Conservation (phyloP, 2,113 vertebrate species). For the Ptychochromis oligacanthus region DNA sequence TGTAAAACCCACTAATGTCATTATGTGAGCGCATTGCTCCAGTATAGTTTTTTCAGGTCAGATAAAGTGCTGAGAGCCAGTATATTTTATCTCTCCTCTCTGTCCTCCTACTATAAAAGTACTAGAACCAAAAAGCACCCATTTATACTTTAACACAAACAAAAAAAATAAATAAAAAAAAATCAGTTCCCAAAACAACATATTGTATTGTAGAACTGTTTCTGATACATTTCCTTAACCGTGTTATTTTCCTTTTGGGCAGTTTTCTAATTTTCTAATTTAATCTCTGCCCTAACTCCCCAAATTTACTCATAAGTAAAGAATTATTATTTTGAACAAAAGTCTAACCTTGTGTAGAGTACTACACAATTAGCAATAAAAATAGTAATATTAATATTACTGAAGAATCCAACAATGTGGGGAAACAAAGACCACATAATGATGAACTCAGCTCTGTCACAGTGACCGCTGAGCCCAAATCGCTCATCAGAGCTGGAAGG, state of each 20-base stretch:
- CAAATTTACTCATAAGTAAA: background rate
- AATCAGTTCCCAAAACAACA: background rate
- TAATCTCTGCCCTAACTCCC: background rate
- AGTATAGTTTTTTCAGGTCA: slow-evolving; percentile 21
- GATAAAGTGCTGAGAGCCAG: background rate
- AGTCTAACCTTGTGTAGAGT: background rate
- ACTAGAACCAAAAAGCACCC: background rate
- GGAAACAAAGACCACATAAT: background rate
- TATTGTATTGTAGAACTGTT: background rate
- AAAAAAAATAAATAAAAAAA: background rate
- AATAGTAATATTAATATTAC: background rate
- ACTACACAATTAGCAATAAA: background rate
- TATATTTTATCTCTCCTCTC: background rate
- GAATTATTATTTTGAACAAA: background rate
- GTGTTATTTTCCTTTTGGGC: background rate
- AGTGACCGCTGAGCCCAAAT: background rate
- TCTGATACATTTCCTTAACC: background rate
- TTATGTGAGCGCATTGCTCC: slow-evolving; percentile 1
- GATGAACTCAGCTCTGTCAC: background rate
- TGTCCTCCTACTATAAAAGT: background rate
- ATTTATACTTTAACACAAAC: background rate
- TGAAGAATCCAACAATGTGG: background rate
- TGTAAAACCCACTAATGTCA: background rate
- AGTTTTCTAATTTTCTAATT: background rate
- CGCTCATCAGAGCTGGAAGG: slow-evolving; percentile 5